These are phyloP conservation scores for Ptilodon capucinus DNA, from an alignment of 2,888 invertebrate genomes.

Conservation along the genomic window DNA sequence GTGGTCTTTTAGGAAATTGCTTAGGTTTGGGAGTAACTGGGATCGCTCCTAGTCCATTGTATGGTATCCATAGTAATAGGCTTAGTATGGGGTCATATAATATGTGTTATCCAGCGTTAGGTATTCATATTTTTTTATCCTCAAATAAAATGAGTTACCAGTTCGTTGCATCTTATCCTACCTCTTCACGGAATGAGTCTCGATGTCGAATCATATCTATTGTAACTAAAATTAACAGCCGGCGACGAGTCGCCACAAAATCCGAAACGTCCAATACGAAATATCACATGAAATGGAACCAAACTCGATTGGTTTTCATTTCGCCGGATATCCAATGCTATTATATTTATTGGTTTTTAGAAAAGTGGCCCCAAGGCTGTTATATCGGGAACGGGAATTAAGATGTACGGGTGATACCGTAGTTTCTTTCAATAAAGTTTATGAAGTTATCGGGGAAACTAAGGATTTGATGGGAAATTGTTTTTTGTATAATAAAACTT, in stretches of 20 bases:
- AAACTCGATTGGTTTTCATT: slow-evolving; percentile 59
- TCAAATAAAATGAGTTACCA: too few relatives aligned
- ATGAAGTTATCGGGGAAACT: neutral
- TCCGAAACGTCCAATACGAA: slow-evolving; percentile 44
- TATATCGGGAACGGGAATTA: slow-evolving; percentile 56
- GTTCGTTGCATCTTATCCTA: too few relatives aligned
- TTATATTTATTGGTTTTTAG: slow-evolving; percentile 73
- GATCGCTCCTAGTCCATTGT: too few relatives aligned
- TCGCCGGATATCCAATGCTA: slow-evolving; percentile 55
- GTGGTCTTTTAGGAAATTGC: too few relatives aligned
- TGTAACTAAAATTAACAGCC: too few relatives aligned
- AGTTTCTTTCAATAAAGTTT: neutral
- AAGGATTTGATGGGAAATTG: neutral
- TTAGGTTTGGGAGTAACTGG: too few relatives aligned
- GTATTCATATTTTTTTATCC: too few relatives aligned
- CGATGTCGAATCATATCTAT: too few relatives aligned
- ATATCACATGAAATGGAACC: slow-evolving; percentile 51
- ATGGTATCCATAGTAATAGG: too few relatives aligned
- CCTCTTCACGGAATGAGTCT: too few relatives aligned
- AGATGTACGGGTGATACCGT: slow-evolving; percentile 25
- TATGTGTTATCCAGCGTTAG: too few relatives aligned
- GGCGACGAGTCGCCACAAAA: slow-evolving; percentile 30
- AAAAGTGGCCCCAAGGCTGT: slow-evolving; percentile 59
- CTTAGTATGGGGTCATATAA: too few relatives aligned
- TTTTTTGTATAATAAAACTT: neutral